phyloP scores from a whole-genome alignment of 2,113 vertebrate genomes.

The Muntiacus reevesi region DNA sequence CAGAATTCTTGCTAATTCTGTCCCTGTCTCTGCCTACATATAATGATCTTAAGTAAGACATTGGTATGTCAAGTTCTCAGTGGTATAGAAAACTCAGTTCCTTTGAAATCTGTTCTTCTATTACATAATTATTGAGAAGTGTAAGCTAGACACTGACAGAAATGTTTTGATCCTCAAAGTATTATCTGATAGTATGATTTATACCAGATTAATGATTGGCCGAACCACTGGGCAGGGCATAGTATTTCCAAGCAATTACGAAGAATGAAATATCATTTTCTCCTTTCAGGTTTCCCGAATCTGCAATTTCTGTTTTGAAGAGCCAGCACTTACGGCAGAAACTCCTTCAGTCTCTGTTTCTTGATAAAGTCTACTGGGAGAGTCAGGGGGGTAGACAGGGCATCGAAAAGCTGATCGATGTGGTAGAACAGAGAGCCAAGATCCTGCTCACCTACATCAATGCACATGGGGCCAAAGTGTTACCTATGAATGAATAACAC shows the following conservation, averaged over 20 bases:
- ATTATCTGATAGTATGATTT: not conserved
- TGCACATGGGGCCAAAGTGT: slow-evolving; percentile 89
- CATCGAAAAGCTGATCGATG: slow-evolving; percentile 96
- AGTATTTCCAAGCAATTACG: not conserved
- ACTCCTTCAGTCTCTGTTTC: slow-evolving; percentile 96
- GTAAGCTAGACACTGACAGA: slow-evolving; percentile 16
- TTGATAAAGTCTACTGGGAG: slow-evolving; percentile 95
- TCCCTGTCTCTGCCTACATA: not conserved
- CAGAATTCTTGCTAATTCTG: not conserved
- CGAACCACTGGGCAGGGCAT: not conserved
- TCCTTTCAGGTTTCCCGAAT: slow-evolving; percentile 89
- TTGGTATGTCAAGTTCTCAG: not conserved
- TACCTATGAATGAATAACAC: slow-evolving; percentile 88
- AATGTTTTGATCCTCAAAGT: not conserved
- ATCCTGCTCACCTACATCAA: slow-evolving; percentile 95
- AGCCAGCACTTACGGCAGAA: slow-evolving; percentile 90
- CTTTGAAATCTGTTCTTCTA: not conserved
- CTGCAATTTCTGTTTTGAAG: slow-evolving; percentile 89
- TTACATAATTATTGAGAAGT: slow-evolving; percentile 26
- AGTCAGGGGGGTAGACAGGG: slow-evolving; percentile 94
- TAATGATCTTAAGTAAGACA: not conserved
- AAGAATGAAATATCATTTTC: slow-evolving; percentile 45
- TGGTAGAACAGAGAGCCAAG: slow-evolving; percentile 90
- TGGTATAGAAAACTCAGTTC: not conserved
- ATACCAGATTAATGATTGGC: not conserved